phyloP scores from a whole-genome alignment of 2,797 vertebrate genomes.

The Lates japonicus region DNA sequence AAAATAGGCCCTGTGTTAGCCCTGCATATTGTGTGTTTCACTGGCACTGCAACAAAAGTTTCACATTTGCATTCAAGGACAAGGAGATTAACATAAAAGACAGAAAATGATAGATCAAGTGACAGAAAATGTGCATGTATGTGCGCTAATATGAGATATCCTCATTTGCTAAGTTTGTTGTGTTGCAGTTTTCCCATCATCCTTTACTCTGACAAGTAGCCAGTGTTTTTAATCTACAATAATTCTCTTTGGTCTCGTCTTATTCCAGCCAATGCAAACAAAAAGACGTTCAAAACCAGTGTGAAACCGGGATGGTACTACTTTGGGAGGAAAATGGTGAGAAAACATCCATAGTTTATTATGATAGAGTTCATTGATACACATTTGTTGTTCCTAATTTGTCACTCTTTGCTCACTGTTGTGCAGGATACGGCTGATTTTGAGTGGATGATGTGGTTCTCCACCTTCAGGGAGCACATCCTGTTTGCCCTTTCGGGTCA shows the following conservation, averaged over 20 bases:
- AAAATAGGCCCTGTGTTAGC: conserved; percentile 57
- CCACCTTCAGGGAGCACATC: conserved; percentile 92
- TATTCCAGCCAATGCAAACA: conserved; percentile 89
- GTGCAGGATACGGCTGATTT: conserved; percentile 92
- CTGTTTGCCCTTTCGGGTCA: conserved; percentile 95
- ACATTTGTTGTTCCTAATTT: not conserved
- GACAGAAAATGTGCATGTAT: not conserved
- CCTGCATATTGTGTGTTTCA: conserved; percentile 30
- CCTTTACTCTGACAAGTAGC: not conserved
- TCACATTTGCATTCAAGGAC: conserved; percentile 35
- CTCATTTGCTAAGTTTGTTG: not conserved
- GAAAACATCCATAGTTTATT: conserved; percentile 16
- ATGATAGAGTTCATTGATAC: not conserved
- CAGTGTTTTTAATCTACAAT: not conserved
- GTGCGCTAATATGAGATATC: not conserved
- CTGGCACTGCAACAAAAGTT: conserved; percentile 9
- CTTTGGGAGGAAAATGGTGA: conserved; percentile 97
- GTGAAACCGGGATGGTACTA: conserved; percentile 95
- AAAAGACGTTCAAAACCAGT: conserved; percentile 90
- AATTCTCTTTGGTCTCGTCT: not conserved
- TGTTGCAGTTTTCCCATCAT: not conserved
- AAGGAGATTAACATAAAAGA: conserved; percentile 1
- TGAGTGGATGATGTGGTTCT: conserved; percentile 99
- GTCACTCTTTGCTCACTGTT: not conserved
- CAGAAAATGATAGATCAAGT: not conserved